Base-by-base conservation (phyloP, 2,888 invertebrate genomes). In the Sinodicranocentrus sp. region DNA sequence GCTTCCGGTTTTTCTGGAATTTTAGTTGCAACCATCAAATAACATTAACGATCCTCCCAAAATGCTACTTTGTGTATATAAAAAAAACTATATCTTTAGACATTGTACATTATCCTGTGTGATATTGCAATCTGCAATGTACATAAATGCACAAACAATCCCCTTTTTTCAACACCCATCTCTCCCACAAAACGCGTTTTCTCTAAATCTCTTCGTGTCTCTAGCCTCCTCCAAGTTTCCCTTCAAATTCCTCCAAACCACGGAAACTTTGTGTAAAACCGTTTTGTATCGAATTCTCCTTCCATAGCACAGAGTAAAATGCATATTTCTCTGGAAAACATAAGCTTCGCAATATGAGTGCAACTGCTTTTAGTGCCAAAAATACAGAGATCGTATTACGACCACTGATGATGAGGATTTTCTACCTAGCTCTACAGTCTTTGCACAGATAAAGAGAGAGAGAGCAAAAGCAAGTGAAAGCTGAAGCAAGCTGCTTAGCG, bases 401-500 rank as follows among this genome's bases (percentile, higher is more conserved):
- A n/a, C n/a, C n/a, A n/a, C n/a, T n/a, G n/a, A n/a, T n/a, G n/a
- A n/a, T n/a, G n/a, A n/a, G n/a, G n/a, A n/a, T n/a, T n/a, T n/a
- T n/a, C n/a, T n/a, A n/a, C n/a, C n/a, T n/a, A n/a, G n/a, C 17
- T 15, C 48, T 3, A 48, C 48, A n/a, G 19, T 52, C 2, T 52
- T 17, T 19, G 52, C 28, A 28, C 2, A 15, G 17, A 28, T 3
- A 19, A 5, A 15, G n/a, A n/a, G 26, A 70, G 10, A 28, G 28
- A 70, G 70, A 1, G 17, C 52, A 15, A 52, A 19, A 5, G 5
- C 19, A 19, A 33, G 52, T 26, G 52, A 28, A 28, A 28, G 28
- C 33, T 25, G n/a, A 48, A 75, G 67, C 52, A 76, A 76, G 76
- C 76, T 67, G 76, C 76, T 76, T 76, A 76, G 76, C 57, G 76